These are phyloP conservation scores for Saimiri boliviensis DNA, from an alignment of 2,113 vertebrate genomes.

Conservation along the genomic window DNA sequence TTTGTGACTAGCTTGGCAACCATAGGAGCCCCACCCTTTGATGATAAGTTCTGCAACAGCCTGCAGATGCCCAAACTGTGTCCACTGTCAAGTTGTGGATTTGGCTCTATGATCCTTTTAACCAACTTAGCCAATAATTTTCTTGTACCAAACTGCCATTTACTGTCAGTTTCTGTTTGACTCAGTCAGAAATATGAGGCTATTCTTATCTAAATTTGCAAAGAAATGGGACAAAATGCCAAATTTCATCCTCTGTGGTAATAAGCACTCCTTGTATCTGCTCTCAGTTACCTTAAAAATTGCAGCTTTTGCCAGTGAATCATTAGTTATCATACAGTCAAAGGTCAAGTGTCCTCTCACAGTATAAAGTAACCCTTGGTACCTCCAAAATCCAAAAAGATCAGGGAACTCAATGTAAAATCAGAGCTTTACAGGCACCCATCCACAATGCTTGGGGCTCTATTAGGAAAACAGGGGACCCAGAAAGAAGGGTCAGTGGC, in stretches of 20 bases:
- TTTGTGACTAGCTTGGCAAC: neutral
- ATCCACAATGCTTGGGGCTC: neutral
- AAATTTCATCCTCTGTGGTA: neutral
- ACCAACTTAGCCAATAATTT: neutral
- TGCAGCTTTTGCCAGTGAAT: neutral
- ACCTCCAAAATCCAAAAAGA: neutral
- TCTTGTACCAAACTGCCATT: neutral
- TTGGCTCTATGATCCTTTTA: neutral
- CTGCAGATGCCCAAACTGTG: neutral
- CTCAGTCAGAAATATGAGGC: neutral
- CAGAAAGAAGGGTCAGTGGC: neutral
- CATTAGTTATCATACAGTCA: neutral
- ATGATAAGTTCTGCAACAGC: neutral
- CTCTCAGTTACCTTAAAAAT: neutral
- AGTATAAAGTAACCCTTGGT: neutral
- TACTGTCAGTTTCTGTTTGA: neutral
- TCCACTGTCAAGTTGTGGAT: neutral
- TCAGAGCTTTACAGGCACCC: neutral
- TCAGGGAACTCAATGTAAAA: neutral
- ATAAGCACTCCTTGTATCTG: neutral
- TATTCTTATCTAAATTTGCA: neutral
- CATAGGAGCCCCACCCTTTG: neutral
- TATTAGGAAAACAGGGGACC: neutral
- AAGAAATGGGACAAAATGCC: neutral
- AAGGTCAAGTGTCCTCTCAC: neutral